phyloP scores from a whole-genome alignment of 2,888 invertebrate species.

The Cryptosula pallasiana region DNA sequence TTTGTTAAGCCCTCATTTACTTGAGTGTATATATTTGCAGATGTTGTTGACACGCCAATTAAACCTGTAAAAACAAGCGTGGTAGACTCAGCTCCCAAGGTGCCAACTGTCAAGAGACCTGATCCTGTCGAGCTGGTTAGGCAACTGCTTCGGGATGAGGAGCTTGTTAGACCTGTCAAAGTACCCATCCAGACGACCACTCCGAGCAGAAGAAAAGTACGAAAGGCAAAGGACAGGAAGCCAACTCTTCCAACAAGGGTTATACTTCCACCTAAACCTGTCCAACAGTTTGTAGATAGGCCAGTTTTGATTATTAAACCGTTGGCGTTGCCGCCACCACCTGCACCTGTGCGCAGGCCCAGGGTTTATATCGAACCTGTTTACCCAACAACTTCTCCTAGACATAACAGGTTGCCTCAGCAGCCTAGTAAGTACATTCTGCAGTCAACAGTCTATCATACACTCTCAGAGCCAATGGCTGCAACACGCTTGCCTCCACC shows the following conservation, averaged over 20 bases:
- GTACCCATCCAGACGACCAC: neutral
- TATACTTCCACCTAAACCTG: conserved; percentile 7
- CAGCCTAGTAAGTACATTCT: conserved; percentile 14
- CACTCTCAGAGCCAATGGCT: neutral
- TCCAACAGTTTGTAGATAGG: neutral
- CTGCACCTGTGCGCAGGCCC: neutral
- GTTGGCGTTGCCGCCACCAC: neutral
- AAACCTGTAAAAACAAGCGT: neutral
- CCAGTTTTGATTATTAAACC: conserved; percentile 3
- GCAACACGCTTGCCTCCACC: neutral
- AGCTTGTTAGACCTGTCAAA: neutral
- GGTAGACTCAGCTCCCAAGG: neutral
- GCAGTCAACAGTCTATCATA: neutral
- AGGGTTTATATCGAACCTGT: conserved; percentile 1
- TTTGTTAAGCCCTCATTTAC: too few relatives aligned
- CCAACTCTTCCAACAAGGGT: conserved; percentile 19
- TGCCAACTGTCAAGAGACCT: neutral
- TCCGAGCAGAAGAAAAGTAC: neutral
- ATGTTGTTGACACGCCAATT: conserved; percentile 18
- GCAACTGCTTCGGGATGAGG: neutral
- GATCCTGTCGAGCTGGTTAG: conserved; percentile 12
- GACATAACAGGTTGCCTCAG: neutral
- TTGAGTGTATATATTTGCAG: neutral
- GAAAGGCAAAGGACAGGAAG: conserved; percentile 14
- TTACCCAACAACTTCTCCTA: conserved; percentile 14